A percentile compares a stretch with the other conserved stretches of the same genome.
Evolutionary conservation across 2,888 invertebrate genomes (phyloP).

Genomic region (Schizaphis graminum): DNA sequence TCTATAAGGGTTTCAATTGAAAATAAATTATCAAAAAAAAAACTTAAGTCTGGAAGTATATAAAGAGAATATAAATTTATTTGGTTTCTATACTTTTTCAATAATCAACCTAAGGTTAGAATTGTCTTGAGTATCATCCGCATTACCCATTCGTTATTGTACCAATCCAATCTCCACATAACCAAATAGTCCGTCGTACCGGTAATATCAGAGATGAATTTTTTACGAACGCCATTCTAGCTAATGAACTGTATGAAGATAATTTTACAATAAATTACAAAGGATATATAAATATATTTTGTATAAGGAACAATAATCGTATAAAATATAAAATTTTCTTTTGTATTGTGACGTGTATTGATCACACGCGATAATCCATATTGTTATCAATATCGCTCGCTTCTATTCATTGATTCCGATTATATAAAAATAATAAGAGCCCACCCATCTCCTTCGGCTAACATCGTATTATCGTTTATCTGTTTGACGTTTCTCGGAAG

Average conservation of each 20-base stretch:
- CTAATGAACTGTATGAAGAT: not conserved
- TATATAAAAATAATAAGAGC: not conserved
- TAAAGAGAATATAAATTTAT: not conserved
- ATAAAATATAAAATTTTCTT: not conserved
- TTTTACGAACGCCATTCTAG: not conserved
- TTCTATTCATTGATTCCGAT: not conserved
- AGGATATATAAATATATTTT: not conserved
- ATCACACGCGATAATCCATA: not conserved
- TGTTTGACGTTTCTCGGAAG: not conserved
- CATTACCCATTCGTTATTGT: not conserved
- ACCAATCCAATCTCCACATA: not conserved
- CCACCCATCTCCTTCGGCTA: not conserved
- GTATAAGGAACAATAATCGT: not conserved
- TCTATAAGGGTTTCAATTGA: not conserved
- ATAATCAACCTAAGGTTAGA: not conserved
- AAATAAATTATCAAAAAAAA: not conserved
- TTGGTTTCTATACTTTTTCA: not conserved
- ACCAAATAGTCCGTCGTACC: not conserved
- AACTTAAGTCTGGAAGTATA: not conserved
- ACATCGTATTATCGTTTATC: not conserved
- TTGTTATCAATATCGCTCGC: not conserved
- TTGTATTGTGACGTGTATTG: not conserved
- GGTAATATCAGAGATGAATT: not conserved
- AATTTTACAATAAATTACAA: not conserved
- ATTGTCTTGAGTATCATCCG: not conserved